phyloP scores from a whole-genome alignment of 2,888 invertebrate genomes.

The Eupelmus urozonus region DNA sequence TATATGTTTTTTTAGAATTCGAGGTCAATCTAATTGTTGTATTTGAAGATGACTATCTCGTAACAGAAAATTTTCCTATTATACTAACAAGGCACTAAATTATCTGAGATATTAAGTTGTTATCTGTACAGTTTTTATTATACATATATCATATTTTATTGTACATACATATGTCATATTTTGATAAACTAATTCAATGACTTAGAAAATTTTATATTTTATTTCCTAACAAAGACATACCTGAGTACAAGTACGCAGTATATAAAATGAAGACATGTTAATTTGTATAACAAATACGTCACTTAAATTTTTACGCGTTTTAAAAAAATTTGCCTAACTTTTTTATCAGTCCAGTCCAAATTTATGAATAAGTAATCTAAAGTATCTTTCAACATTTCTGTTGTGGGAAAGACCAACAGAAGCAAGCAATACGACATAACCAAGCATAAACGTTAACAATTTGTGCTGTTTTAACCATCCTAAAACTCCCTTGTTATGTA shows the following conservation, averaged over 20 bases:
- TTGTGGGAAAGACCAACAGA: slow-evolving; percentile 83
- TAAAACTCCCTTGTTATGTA: slow-evolving; percentile 67
- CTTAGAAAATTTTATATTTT: slow-evolving; percentile 53
- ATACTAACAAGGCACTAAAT: slow-evolving; percentile 79
- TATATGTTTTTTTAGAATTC: slow-evolving; percentile 86
- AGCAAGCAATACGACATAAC: slow-evolving; percentile 82
- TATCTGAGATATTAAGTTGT: slow-evolving; percentile 44
- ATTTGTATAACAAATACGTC: slow-evolving; percentile 49
- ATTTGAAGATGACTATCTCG: slow-evolving; percentile 94
- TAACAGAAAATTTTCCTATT: slow-evolving; percentile 96
- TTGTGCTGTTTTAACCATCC: slow-evolving; percentile 82
- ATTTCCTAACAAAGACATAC: slow-evolving; percentile 49
- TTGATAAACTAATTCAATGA: slow-evolving; percentile 54
- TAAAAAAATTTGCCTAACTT: slow-evolving; percentile 33
- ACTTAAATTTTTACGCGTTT: slow-evolving; percentile 38
- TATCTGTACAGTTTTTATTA: slow-evolving; percentile 52
- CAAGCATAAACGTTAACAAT: slow-evolving; percentile 81
- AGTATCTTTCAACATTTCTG: slow-evolving; percentile 82
- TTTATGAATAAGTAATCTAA: slow-evolving; percentile 78
- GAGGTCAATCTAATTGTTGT: slow-evolving; percentile 95
- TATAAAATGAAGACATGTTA: slow-evolving; percentile 50
- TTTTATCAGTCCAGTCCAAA: slow-evolving; percentile 69
- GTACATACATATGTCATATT: slow-evolving; percentile 51
- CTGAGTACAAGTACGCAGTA: slow-evolving; percentile 37
- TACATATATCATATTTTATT: slow-evolving; percentile 53